phyloP scores from a whole-genome alignment of 2,888 invertebrate species.

The Drosophila dives region DNA sequence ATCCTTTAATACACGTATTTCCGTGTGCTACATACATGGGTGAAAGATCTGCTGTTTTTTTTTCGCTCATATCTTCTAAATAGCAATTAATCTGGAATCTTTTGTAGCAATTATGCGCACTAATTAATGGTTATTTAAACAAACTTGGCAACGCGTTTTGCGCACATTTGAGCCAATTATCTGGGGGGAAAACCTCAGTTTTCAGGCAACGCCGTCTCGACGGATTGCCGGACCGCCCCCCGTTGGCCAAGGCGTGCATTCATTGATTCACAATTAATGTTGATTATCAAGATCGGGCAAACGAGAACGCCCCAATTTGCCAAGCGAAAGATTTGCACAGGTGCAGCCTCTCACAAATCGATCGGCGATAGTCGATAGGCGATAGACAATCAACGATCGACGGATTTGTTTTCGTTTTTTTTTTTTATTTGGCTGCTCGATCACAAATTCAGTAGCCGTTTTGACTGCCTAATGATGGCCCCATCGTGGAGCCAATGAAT shows the following conservation, averaged over 20 bases:
- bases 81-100: constrained; percentile 70
- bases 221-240: constrained; percentile 37
- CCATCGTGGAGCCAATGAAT: constrained; percentile 66
- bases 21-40: not conserved
- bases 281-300: constrained; percentile 71
- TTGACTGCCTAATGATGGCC: constrained; percentile 77
- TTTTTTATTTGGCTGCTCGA: constrained; percentile 51
- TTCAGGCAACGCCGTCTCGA: constrained; percentile 12
- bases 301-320: constrained; percentile 78
- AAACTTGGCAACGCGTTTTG: constrained; percentile 78
- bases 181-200: constrained; percentile 28
- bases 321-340: constrained; percentile 67
- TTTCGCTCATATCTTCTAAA: constrained; percentile 59
- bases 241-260: constrained; percentile 69
- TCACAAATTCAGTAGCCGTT: constrained; percentile 77
- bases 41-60: constrained; percentile 27
- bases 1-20: constrained; percentile 5
- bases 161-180: constrained; percentile 74
- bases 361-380: constrained; percentile 36
- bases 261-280: constrained; percentile 81
- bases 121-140: constrained; percentile 76
- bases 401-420: constrained; percentile 1
- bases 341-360: constrained; percentile 49
- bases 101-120: constrained; percentile 61
- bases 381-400: constrained; percentile 2